Conservation (phyloP, 92 coral and sea anemone genomes). For the Meandrina meandrites region DNA sequence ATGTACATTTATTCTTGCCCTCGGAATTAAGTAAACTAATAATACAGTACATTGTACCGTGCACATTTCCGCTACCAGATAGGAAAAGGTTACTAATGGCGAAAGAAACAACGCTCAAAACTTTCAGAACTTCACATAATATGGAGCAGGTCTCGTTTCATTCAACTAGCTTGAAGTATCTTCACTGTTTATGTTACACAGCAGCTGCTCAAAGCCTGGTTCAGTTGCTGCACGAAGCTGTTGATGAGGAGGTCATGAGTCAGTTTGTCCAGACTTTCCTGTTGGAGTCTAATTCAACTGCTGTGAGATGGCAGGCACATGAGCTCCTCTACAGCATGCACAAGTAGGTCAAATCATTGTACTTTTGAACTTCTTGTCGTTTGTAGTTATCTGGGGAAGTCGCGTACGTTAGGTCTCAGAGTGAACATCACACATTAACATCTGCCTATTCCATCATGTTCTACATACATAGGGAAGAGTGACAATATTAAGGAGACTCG, state of each 20-base stretch:
- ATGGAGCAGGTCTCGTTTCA: too few relatives aligned
- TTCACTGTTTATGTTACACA: slow-evolving; percentile 13
- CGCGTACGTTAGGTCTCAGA: neutral
- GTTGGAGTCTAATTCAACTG: slow-evolving; percentile 94
- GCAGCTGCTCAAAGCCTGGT: slow-evolving; percentile 81
- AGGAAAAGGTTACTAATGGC: too few relatives aligned
- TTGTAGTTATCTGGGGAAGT: neutral
- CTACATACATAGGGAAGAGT: too few relatives aligned
- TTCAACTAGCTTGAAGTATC: too few relatives aligned
- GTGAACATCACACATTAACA: neutral
- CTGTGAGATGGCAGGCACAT: slow-evolving; percentile 98
- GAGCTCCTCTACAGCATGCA: slow-evolving; percentile 86
- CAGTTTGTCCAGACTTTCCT: slow-evolving; percentile 94
- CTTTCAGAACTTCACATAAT: too few relatives aligned
- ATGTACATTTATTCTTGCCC: too few relatives aligned
- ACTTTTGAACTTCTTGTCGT: neutral
- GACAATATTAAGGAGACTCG: too few relatives aligned
- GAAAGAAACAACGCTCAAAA: too few relatives aligned
- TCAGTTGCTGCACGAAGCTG: slow-evolving; percentile 78
- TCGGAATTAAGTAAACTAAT: too few relatives aligned
- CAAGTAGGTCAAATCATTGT: slow-evolving; percentile 59
- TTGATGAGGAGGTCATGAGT: slow-evolving; percentile 76
- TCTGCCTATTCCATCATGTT: too few relatives aligned
- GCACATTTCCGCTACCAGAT: too few relatives aligned
- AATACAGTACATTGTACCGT: too few relatives aligned